Conservation (phyloP, 2,113 vertebrate genomes). For the Proterorhinus semilunaris region DNA sequence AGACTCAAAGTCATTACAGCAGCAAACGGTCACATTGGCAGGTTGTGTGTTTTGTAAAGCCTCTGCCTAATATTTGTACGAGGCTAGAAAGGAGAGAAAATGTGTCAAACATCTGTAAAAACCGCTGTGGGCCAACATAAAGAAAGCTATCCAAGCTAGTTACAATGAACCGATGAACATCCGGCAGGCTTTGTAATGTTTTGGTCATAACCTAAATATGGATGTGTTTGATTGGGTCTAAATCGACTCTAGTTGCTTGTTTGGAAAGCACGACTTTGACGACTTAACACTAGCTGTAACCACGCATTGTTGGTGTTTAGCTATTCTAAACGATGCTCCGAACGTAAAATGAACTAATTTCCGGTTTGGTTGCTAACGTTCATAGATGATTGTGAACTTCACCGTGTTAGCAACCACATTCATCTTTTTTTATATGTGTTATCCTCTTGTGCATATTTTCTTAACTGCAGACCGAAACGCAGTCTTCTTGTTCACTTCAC, state of each 20-base stretch:
- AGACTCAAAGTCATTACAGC: background rate
- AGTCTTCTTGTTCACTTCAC: background rate
- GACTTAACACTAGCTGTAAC: too few species aligned
- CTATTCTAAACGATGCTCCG: too few species aligned
- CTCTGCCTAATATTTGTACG: accelerated
- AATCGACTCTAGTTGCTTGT: background rate
- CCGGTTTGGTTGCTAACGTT: background rate
- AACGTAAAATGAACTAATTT: background rate
- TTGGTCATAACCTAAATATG: background rate
- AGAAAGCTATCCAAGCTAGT: conserved; percentile 9
- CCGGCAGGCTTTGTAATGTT: background rate
- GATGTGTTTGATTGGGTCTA: background rate
- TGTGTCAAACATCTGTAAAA: conserved; percentile 50
- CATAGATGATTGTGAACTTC: background rate
- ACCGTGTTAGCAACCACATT: background rate
- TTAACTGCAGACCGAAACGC: background rate
- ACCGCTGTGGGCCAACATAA: conserved; percentile 52
- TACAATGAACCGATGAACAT: background rate
- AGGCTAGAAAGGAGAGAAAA: background rate
- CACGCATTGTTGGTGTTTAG: background rate
- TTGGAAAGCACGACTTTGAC: background rate
- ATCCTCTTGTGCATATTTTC: background rate
- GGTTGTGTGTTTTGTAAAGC: background rate
- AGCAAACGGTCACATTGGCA: accelerated
- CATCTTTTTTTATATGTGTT: background rate